phyloP scores from a whole-genome alignment of 2,113 vertebrate species.

The Cyanocitta stelleri region DNA sequence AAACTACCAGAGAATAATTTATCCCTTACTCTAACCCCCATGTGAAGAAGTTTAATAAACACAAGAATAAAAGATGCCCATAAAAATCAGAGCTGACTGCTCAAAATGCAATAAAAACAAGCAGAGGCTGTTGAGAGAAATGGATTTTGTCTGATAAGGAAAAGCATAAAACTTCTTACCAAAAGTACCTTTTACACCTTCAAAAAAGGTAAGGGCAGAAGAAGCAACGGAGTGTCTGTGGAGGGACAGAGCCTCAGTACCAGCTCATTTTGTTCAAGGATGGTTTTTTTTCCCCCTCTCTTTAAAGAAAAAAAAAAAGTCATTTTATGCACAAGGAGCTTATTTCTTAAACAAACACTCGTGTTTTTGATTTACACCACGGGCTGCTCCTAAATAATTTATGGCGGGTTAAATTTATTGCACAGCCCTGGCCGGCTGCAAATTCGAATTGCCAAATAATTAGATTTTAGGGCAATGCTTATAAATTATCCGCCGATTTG shows the following conservation, averaged over 20 bases:
- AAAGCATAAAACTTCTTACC: conserved; percentile 32
- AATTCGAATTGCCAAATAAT: conserved; percentile 95
- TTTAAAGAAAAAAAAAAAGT: conserved; percentile 43
- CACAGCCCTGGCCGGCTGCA: conserved; percentile 84
- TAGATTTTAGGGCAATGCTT: conserved; percentile 92
- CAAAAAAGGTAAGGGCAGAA: background rate
- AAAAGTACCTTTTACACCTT: background rate
- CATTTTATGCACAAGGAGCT: conserved; percentile 78
- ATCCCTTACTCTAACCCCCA: background rate
- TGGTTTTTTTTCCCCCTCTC: background rate
- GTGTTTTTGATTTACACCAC: conserved; percentile 86
- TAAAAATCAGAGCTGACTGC: conserved; percentile 58
- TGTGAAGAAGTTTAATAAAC: conserved; percentile 56
- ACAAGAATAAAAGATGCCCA: conserved; percentile 51
- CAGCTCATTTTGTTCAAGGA: conserved; percentile 34
- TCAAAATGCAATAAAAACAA: conserved; percentile 54
- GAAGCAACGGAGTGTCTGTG: background rate
- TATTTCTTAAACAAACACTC: conserved; percentile 84
- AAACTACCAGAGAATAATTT: conserved; percentile 18
- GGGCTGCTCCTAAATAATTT: conserved; percentile 91
- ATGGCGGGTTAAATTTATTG: conserved; percentile 92
- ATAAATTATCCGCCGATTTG: conserved; percentile 93
- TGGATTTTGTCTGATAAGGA: background rate
- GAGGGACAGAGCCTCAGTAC: background rate
- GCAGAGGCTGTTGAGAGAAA: conserved; percentile 7